phyloP scores from a whole-genome alignment of 2,888 invertebrate genomes.

The Hypercompe scribonia region DNA sequence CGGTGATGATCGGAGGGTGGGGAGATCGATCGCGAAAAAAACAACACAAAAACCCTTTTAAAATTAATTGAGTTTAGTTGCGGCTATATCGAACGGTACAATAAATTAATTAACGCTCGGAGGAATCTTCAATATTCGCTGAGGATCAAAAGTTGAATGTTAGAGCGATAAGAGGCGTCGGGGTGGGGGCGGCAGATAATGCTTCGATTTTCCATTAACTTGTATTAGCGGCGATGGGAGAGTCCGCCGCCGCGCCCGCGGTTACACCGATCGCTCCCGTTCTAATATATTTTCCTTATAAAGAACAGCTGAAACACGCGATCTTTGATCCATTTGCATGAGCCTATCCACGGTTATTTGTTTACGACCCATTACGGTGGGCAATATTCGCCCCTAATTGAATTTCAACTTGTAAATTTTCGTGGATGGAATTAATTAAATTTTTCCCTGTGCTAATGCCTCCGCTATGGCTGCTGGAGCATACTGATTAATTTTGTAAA shows the following conservation, averaged over 20 bases:
- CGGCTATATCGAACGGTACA: constrained; percentile 83
- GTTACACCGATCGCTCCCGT: constrained; percentile 71
- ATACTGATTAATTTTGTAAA: constrained; percentile 71
- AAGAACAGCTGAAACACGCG: constrained; percentile 81
- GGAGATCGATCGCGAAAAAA: constrained; percentile 77
- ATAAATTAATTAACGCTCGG: constrained; percentile 86
- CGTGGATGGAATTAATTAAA: constrained; percentile 79
- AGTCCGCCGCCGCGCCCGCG: constrained; percentile 75
- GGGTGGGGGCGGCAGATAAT: constrained; percentile 74
- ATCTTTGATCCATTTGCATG: constrained; percentile 85
- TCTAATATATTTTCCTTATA: constrained; percentile 84
- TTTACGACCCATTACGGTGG: constrained; percentile 77
- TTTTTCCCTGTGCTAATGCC: constrained; percentile 69
- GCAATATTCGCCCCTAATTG: constrained; percentile 79
- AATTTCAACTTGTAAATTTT: constrained; percentile 80
- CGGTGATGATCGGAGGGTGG: constrained; percentile 57
- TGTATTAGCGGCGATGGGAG: constrained; percentile 83
- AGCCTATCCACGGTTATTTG: constrained; percentile 75
- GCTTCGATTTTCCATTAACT: constrained; percentile 86
- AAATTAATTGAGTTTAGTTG: constrained; percentile 87
- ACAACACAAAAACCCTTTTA: constrained; percentile 87
- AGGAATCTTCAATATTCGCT: constrained; percentile 85
- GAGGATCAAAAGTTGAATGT: constrained; percentile 83
- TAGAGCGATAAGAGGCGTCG: constrained; percentile 57
- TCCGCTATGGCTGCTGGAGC: constrained; percentile 57